These are phyloP conservation scores for Agrilus mali DNA, from an alignment of 2,888 invertebrate genomes.

Conservation along the genomic window DNA sequence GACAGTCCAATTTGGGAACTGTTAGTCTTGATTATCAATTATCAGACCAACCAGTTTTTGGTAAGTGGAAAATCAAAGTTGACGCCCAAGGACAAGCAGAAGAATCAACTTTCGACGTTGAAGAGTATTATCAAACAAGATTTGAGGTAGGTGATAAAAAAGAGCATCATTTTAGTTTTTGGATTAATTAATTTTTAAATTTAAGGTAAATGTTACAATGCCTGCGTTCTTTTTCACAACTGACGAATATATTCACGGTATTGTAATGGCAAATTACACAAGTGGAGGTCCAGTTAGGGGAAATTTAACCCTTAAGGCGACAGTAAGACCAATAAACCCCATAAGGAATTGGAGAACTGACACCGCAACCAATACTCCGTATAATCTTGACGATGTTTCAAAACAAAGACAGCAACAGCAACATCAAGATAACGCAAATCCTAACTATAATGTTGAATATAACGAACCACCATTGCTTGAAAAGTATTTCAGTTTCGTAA, in stretches of 20 bases:
- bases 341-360: not conserved
- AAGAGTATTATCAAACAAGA: slow-evolving; percentile 90
- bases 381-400: slow-evolving; percentile 1
- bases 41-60: slow-evolving; percentile 84
- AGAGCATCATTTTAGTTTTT: not conserved
- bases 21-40: slow-evolving; percentile 85
- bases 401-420: no score
- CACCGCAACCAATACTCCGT: not conserved
- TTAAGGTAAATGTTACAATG: slow-evolving; percentile 84
- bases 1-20: slow-evolving; percentile 85
- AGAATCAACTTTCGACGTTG: slow-evolving; percentile 74
- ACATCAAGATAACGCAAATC: slow-evolving; percentile 1
- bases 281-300: slow-evolving; percentile 84
- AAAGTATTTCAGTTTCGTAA: slow-evolving; percentile 62
- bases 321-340: slow-evolving; percentile 48
- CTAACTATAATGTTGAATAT: slow-evolving; percentile 5
- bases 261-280: slow-evolving; percentile 89
- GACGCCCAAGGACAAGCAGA: slow-evolving; percentile 82
- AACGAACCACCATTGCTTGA: slow-evolving; percentile 36
- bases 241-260: slow-evolving; percentile 71
- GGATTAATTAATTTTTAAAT: slow-evolving; percentile 1
- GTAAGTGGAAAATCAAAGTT: slow-evolving; percentile 83
- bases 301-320: slow-evolving; percentile 76
- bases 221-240: slow-evolving; percentile 87
- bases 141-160: slow-evolving; percentile 52